Conservation (phyloP, 2,888 invertebrate species). For the Lasioglossum morio region DNA sequence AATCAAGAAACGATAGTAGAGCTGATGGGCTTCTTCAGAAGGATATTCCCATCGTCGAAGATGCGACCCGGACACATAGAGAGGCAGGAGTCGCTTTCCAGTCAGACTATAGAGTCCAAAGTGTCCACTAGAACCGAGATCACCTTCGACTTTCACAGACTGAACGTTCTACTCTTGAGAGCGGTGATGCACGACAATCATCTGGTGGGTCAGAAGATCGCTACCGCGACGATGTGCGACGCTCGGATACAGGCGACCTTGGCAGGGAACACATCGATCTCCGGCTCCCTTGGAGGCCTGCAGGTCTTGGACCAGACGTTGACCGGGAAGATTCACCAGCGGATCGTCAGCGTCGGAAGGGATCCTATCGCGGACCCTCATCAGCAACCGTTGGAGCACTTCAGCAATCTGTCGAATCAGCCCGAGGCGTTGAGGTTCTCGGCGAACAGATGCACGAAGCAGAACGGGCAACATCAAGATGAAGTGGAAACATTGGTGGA, state of each 20-base stretch:
- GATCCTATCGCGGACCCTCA: conserved; percentile 88
- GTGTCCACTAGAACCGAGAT: conserved; percentile 89
- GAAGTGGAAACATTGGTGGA: conserved; percentile 78
- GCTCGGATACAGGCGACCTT: conserved; percentile 95
- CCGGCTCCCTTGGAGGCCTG: conserved; percentile 96
- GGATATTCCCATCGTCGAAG: conserved; percentile 87
- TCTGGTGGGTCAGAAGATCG: conserved; percentile 93
- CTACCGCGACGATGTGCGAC: conserved; percentile 96
- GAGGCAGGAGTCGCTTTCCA: conserved; percentile 78
- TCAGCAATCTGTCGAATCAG: conserved; percentile 80
- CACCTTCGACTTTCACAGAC: conserved; percentile 96
- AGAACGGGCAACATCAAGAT: conserved; percentile 46
- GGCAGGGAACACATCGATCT: conserved; percentile 87
- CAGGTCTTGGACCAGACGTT: conserved; percentile 95
- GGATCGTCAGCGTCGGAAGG: conserved; percentile 93
- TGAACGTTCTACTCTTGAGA: conserved; percentile 94
- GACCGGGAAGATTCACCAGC: conserved; percentile 92
- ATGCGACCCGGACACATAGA: conserved; percentile 65
- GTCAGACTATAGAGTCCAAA: conserved; percentile 71
- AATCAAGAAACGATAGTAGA: conserved; percentile 98
- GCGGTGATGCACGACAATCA: conserved; percentile 91
- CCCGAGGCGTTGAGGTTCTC: conserved; percentile 86
- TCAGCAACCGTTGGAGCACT: conserved; percentile 78
- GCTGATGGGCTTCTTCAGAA: conserved; percentile 93
- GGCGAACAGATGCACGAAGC: conserved; percentile 80